These are phyloP conservation scores for Brachionus rotundiformis DNA, from an alignment of 1,140 invertebrate species.

Conservation along the genomic window DNA sequence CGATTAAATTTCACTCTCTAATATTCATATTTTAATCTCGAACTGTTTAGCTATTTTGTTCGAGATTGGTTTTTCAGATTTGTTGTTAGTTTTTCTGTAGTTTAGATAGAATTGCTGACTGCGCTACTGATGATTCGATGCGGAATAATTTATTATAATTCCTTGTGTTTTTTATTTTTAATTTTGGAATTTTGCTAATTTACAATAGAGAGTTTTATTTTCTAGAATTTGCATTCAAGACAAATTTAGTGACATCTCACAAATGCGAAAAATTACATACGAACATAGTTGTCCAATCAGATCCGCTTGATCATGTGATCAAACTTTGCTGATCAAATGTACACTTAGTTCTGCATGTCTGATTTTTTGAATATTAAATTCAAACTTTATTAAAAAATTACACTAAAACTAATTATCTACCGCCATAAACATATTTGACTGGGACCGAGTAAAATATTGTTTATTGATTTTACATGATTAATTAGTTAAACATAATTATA, in stretches of 20 bases:
- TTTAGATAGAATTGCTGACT: constrained; percentile 3
- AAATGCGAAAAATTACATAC: no score
- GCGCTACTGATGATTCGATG: neutral
- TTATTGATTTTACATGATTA: no score
- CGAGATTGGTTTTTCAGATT: neutral
- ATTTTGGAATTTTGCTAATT: neutral
- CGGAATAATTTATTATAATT: constrained; percentile 40
- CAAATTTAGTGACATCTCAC: neutral
- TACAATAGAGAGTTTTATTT: neutral
- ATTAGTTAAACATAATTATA: no score
- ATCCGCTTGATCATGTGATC: no score
- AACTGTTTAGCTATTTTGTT: neutral
- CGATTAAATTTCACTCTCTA: neutral
- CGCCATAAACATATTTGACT: no score
- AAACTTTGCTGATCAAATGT: no score
- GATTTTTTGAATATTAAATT: no score
- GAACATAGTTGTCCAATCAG: no score
- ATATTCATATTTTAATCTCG: neutral
- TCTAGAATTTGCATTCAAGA: neutral
- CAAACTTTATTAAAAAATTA: no score
- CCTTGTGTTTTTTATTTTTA: neutral
- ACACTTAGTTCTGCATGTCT: no score
- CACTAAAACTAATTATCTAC: no score
- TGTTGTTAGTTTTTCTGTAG: neutral
- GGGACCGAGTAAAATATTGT: no score